A percentile compares a stretch with the other conserved stretches of the same genome.
Evolutionary conservation across 2,888 invertebrate genomes (phyloP).

Genomic region (Aethes cnicana): DNA sequence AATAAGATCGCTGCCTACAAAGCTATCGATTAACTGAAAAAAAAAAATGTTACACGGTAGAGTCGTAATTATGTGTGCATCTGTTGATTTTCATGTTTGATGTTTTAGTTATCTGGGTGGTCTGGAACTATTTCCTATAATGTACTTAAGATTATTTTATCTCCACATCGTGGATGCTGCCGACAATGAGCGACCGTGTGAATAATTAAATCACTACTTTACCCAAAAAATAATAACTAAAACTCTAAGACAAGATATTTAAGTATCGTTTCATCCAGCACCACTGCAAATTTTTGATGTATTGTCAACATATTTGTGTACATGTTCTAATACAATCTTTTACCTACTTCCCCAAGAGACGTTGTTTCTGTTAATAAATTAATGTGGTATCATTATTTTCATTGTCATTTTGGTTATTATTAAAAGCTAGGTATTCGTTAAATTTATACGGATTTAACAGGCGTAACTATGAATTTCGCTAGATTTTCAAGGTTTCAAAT

Average conservation of each 20-base stretch:
- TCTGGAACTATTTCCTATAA: no score
- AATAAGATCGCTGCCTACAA: no score
- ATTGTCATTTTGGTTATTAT: slow-evolving; percentile 24
- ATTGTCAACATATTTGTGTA: no score
- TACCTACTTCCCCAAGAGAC: no score
- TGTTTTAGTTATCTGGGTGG: no score
- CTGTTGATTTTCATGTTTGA: no score
- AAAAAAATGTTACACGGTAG: no score
- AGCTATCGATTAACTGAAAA: no score
- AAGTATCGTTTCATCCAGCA: slow-evolving; percentile 7
- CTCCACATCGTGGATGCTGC: no score
- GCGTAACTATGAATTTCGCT: slow-evolving; percentile 5
- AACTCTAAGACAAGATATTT: neutral
- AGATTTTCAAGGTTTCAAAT: slow-evolving; percentile 16
- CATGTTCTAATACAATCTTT: no score
- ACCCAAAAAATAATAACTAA: slow-evolving; percentile 1
- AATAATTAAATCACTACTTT: slow-evolving; percentile 4
- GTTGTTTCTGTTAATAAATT: neutral
- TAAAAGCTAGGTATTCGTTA: slow-evolving; percentile 11
- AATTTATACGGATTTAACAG: slow-evolving; percentile 12
- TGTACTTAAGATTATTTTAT: no score
- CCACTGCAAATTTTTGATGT: slow-evolving; percentile 6
- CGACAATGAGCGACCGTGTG: neutral
- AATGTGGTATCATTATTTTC: neutral
- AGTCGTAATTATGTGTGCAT: no score